Evolutionary conservation across 2,797 vertebrate species (phyloP).

Genomic region (Gorsachius magnificus): DNA sequence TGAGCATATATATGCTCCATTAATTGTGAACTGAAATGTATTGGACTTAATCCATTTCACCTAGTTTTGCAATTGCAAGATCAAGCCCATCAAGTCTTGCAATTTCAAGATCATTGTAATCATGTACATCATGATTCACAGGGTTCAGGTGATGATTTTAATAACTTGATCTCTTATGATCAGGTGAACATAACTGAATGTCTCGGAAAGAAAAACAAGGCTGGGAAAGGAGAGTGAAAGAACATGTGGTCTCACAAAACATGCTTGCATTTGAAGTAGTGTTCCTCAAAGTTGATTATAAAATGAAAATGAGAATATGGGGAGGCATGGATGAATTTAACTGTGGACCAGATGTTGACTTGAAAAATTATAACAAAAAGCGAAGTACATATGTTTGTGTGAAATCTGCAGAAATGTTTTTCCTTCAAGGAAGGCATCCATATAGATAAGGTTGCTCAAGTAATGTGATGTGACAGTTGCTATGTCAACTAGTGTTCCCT

Average conservation of each 20-base stretch:
- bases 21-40: neutral
- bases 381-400: conserved; percentile 43
- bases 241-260: conserved; percentile 17
- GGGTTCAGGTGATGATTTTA: neutral
- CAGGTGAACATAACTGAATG: neutral
- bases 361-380: conserved; percentile 48
- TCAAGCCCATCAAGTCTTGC: neutral
- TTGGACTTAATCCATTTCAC: neutral
- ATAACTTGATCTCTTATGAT: neutral
- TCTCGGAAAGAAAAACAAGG: neutral
- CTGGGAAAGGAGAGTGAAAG: neutral
- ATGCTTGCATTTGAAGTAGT: conserved; percentile 17
- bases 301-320: conserved; percentile 30
- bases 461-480: conserved; percentile 74
- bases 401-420: conserved; percentile 61
- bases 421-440: conserved; percentile 67
- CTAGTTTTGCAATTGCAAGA: neutral
- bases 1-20: neutral
- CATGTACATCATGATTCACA: neutral
- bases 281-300: conserved; percentile 32
- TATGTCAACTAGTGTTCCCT: conserved; percentile 62
- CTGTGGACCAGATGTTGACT: conserved; percentile 63
- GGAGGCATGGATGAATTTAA: neutral
- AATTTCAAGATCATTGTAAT: neutral
- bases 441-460: conserved; percentile 59